Evolutionary conservation across 2,888 invertebrate genomes (phyloP).

Genomic region (Drosophila limbata): DNA sequence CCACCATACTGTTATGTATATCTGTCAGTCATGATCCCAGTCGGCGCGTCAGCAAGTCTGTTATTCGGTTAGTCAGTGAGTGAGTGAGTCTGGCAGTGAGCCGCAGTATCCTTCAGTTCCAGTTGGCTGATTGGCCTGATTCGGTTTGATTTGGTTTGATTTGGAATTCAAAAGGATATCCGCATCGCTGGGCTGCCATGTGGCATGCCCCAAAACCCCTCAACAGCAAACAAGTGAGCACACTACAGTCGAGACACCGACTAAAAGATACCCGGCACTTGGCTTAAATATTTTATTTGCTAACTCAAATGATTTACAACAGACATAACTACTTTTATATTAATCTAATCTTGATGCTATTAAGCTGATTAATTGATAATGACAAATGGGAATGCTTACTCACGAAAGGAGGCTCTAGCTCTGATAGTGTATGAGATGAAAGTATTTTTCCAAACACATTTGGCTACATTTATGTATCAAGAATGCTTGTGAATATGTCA

Average conservation of each 20-base stretch:
- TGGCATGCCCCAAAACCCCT: constrained; percentile 8
- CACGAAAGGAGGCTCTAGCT: no score
- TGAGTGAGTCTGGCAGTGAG: constrained; percentile 33
- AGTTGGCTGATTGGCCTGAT: constrained; percentile 61
- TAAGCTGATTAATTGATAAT: neutral
- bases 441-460: no score
- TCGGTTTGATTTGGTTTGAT: constrained; percentile 65
- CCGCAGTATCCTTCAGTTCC: constrained; percentile 72
- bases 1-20: constrained; percentile 8
- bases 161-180: constrained; percentile 70
- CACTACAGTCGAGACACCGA: neutral
- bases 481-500: neutral
- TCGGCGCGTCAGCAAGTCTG: neutral
- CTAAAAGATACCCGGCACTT: neutral
- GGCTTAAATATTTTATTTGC: neutral
- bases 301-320: no score
- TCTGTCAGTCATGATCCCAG: constrained; percentile 23
- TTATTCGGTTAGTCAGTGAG: constrained; percentile 17
- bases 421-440: no score
- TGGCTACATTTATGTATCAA: no score
- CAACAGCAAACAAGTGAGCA: neutral
- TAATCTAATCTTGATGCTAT: neutral
- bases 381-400: neutral
- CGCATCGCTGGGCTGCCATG: constrained; percentile 54
- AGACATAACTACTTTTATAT: no score